Percentiles rank a stretch among this genome's conserved stretches.
Evolutionary conservation across 2,888 invertebrate genomes (phyloP).

Genomic region (Dryococelus australis): DNA sequence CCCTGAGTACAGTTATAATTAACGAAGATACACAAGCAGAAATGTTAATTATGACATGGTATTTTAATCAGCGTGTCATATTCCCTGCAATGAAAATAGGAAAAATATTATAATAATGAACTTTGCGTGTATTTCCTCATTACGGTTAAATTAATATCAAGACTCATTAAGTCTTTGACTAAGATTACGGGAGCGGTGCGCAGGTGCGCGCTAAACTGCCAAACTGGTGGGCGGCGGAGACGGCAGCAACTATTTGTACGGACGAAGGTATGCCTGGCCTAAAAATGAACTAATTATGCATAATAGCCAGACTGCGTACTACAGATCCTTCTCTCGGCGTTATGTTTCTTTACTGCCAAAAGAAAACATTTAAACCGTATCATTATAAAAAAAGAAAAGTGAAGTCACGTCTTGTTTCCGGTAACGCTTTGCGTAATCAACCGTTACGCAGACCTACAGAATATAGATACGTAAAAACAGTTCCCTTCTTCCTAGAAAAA

Average conservation of each 20-base stretch:
- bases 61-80: not conserved
- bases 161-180: conserved; percentile 11
- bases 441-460: too few species aligned
- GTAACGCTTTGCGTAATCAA: too few species aligned
- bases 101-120: not conserved
- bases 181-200: not conserved
- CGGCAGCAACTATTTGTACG: not conserved
- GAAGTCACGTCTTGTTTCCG: too few species aligned
- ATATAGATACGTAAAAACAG: too few species aligned
- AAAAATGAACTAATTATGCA: not conserved
- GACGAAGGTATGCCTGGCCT: not conserved
- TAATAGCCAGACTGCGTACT: not conserved
- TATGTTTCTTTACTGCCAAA: too few species aligned
- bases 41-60: not conserved
- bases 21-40: not conserved
- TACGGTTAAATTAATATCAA: not conserved
- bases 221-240: not conserved
- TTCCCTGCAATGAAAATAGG: not conserved
- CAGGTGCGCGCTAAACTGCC: not conserved
- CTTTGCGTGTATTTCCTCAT: not conserved
- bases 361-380: too few species aligned
- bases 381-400: too few species aligned
- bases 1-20: not conserved
- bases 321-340: not conserved
- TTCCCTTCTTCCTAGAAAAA: too few species aligned